Evolutionary conservation across 2,113 vertebrate genomes (phyloP).

Genomic region (Dunckerocampus dactyliophorus): DNA sequence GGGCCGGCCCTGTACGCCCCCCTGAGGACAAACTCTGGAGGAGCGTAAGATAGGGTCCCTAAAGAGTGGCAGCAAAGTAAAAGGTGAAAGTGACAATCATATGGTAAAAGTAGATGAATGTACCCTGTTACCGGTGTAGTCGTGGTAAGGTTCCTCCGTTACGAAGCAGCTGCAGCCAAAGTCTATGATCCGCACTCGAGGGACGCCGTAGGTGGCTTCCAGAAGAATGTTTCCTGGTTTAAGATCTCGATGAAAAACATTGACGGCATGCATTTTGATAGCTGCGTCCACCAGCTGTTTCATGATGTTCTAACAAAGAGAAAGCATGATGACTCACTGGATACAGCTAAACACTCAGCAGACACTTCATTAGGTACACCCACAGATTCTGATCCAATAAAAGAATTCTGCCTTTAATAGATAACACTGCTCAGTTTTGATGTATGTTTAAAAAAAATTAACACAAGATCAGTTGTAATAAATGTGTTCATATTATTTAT

Average conservation of each 20-base stretch:
- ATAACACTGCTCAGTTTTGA: too few species aligned
- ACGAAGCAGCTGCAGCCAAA: conserved; percentile 9
- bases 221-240: conserved; percentile 5
- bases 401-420: too few species aligned
- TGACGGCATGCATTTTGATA: conserved; percentile 11
- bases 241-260: conserved; percentile 7
- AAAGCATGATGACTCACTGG: too few species aligned
- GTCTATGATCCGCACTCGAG: conserved; percentile 3
- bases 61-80: too few species aligned
- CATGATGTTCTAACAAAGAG: neutral
- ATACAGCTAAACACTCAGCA: neutral
- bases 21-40: conserved; percentile 4
- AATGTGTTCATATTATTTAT: too few species aligned
- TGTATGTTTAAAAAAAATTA: too few species aligned
- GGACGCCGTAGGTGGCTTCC: conserved; percentile 6
- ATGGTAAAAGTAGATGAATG: neutral
- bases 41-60: conserved; percentile 7
- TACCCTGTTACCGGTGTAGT: neutral
- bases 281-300: conserved; percentile 4
- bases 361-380: neutral
- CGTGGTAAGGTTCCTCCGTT: conserved; percentile 1
- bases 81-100: neutral
- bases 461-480: too few species aligned
- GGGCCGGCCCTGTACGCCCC: conserved; percentile 3
- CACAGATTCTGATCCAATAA: too few species aligned